Conservation (phyloP, 2,113 vertebrate genomes). For the Scophthalmus maximus region DNA sequence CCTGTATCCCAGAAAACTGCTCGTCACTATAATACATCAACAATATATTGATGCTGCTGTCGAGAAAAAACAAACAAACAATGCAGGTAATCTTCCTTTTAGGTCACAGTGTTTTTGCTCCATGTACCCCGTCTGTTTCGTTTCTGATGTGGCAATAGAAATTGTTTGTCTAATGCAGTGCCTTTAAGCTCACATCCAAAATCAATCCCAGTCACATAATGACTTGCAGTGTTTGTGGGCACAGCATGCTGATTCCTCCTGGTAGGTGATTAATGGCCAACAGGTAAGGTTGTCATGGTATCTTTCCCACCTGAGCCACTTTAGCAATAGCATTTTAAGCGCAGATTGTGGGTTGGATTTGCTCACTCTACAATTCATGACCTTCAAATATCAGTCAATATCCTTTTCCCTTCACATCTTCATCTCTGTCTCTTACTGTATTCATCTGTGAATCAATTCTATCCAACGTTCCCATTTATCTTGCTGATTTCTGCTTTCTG, state of each 20-base stretch:
- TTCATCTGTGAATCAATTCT: conserved; percentile 4
- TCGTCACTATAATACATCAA: conserved; percentile 38
- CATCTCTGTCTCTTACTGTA: conserved; percentile 8
- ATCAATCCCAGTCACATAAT: conserved; percentile 42
- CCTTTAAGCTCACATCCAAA: conserved; percentile 12
- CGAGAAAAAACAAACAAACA: conserved; percentile 23
- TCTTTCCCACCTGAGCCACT: conserved; percentile 55
- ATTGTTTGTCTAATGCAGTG: not conserved
- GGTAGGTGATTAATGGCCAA: conserved; percentile 64
- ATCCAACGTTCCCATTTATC: conserved; percentile 15
- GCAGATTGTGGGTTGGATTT: conserved; percentile 23
- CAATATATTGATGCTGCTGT: conserved; percentile 43
- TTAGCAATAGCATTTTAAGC: conserved; percentile 33
- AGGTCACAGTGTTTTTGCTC: conserved; percentile 35
- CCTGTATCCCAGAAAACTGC: conserved; percentile 33
- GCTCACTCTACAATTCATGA: conserved; percentile 35
- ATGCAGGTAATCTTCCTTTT: not conserved
- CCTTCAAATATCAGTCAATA: conserved; percentile 30
- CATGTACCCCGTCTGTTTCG: not conserved
- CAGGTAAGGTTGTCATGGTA: conserved; percentile 70
- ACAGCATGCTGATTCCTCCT: conserved; percentile 47
- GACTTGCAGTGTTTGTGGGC: conserved; percentile 50
- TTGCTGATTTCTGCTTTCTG: not conserved
- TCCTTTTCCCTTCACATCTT: conserved; percentile 1
- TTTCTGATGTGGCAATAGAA: not conserved